Evolutionary conservation across 2,888 invertebrate genomes (phyloP).

Genomic region (Diachrysia chrysitis): DNA sequence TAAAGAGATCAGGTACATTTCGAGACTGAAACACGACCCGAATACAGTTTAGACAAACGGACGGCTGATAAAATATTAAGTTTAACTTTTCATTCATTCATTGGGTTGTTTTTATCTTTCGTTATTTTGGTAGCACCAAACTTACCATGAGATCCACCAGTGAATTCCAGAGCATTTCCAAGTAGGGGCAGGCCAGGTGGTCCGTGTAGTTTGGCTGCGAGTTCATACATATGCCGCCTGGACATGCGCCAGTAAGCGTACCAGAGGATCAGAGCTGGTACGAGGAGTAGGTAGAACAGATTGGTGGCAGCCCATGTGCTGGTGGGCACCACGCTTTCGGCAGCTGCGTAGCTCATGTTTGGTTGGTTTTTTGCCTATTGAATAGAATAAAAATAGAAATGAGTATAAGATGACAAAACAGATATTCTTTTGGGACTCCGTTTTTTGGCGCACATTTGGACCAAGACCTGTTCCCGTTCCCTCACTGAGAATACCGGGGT

Average conservation of each 20-base stretch:
- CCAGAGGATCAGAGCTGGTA: constrained; percentile 92
- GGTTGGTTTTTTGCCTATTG: constrained; percentile 31
- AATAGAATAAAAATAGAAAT: not conserved
- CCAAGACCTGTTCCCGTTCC: too few species aligned
- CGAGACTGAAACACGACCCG: not conserved
- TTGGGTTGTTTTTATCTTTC: too few species aligned
- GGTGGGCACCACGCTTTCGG: constrained; percentile 80
- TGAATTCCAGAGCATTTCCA: constrained; percentile 93
- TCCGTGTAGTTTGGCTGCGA: constrained; percentile 93
- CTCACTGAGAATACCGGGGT: too few species aligned
- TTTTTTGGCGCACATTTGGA: too few species aligned
- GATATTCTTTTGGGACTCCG: too few species aligned
- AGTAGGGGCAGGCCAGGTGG: constrained; percentile 92
- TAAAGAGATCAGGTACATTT: not conserved
- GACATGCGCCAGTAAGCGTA: constrained; percentile 93
- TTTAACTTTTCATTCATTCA: too few species aligned
- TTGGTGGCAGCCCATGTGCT: constrained; percentile 90
- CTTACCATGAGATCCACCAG: constrained; percentile 93
- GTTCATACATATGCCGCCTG: constrained; percentile 91
- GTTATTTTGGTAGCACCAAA: too few species aligned
- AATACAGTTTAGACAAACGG: too few species aligned
- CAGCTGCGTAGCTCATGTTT: constrained; percentile 81
- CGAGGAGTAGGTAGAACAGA: constrained; percentile 92
- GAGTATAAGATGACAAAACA: too few species aligned
- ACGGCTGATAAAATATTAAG: too few species aligned